Base-by-base conservation (phyloP, 1,140 invertebrate species). In the Trachymyrmex septentrionalis region DNA sequence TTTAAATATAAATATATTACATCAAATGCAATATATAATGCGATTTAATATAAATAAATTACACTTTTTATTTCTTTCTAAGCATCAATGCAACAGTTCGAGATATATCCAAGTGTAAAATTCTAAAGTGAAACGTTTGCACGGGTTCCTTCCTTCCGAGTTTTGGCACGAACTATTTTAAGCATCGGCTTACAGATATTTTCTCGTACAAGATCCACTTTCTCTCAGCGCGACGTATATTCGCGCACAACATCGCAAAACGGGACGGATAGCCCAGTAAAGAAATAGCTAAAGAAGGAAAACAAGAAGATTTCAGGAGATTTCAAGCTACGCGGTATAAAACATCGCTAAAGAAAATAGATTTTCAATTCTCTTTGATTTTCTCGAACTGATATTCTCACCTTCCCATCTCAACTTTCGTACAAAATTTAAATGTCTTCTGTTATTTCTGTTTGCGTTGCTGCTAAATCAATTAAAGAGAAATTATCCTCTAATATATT, bases 281-380 rank as follows among this genome's bases (percentile, higher is more conserved):
- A 86, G 66, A 90, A 88, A 91, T 84, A 76, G 34, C 81, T 87
- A 85, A 88, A 86, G 73, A 53, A 55, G 27, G 27, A 59, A 86
- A 64, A 66, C 71, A 85, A 77, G 30, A 53, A 44, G 38, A 44
- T 44, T 44, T 44, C 38, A 44, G 2, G 76, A 87, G 72, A 91
- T 91, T 90, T 91, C 86, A 71, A 88, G 80, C 63, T 85, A 85
- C 59, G 57, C 59, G 59, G 63, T 50, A 80, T 71, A 21, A 67
- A 88, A 88, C 77, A 87, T 69, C 38, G 59, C 76, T 81, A 30
- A 30, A 86, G 69, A 91, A 85, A 85, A 67, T 76, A 59, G 76
- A 61, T 53, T 84, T 50, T 50, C 72, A 55, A 87, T 85, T 87
- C 48, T 67, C 78, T 88, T 86, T 82, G 73, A 86, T 89, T 88